Conservation (phyloP, 2,888 invertebrate species). For the Pocota personata region DNA sequence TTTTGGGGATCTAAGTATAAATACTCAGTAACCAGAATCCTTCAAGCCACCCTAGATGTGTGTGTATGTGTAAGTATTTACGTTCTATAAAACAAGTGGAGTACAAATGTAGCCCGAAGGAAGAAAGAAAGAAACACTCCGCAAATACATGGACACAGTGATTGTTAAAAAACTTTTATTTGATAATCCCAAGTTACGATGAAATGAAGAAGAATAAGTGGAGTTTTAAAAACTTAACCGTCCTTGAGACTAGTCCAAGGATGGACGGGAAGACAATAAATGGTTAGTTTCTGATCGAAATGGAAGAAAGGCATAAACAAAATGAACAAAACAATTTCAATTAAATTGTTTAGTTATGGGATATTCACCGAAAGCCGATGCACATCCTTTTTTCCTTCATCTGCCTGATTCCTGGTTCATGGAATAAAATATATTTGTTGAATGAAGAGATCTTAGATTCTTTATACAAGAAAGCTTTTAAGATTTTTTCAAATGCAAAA, state of each 20-base stretch:
- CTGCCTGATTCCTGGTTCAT: too few species aligned
- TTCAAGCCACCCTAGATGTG: background rate
- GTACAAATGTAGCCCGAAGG: background rate
- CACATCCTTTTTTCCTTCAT: too few species aligned
- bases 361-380: too few species aligned
- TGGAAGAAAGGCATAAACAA: too few species aligned
- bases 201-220: constrained; percentile 10
- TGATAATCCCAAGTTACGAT: constrained; percentile 25
- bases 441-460: too few species aligned
- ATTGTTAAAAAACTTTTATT: constrained; percentile 35
- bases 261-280: background rate
- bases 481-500: too few species aligned
- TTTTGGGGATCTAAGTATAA: background rate
- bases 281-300: background rate
- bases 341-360: too few species aligned
- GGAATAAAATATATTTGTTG: too few species aligned
- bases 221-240: background rate
- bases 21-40: background rate
- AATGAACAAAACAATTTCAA: too few species aligned
- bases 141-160: background rate
- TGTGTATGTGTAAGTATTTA: background rate
- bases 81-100: background rate
- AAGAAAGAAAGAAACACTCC: background rate
- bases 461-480: too few species aligned
- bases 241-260: background rate